A percentile compares a stretch with the other conserved stretches of the same genome.
Evolutionary conservation across 2,888 invertebrate species (phyloP).

Genomic region (Vanessa cardui): DNA sequence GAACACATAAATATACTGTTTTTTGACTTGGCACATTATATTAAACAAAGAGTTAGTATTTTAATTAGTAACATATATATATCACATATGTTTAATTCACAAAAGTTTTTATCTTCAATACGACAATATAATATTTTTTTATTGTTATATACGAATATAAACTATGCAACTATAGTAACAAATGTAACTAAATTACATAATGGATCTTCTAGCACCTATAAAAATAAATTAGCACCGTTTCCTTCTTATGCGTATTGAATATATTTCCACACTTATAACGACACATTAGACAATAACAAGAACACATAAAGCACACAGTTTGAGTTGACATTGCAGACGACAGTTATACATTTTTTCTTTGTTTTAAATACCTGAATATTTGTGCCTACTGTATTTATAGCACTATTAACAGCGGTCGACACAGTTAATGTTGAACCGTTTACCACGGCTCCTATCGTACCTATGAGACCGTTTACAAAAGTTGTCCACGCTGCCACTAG

Average conservation of each 20-base stretch:
- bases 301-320: slow-evolving; percentile 17
- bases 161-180: background rate
- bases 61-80: background rate
- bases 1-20: background rate
- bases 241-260: background rate
- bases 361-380: slow-evolving; percentile 67
- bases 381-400: slow-evolving; percentile 69
- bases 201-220: background rate
- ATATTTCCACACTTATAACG: background rate
- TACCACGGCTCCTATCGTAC: slow-evolving; percentile 66
- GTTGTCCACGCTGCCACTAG: slow-evolving; percentile 67
- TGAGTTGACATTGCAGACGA: slow-evolving; percentile 18
- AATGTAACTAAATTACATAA: too few relatives aligned
- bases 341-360: slow-evolving; percentile 12
- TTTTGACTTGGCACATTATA: background rate
- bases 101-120: background rate
- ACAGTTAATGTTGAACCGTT: slow-evolving; percentile 60
- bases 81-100: background rate
- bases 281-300: background rate
- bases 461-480: slow-evolving; percentile 67
- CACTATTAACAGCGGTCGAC: slow-evolving; percentile 65
- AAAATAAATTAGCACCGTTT: background rate
- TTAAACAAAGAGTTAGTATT: slow-evolving; percentile 1
- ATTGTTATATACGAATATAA: background rate
- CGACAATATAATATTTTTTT: background rate